Conservation (phyloP, 2,888 invertebrate species). For the Torymus auratus region DNA sequence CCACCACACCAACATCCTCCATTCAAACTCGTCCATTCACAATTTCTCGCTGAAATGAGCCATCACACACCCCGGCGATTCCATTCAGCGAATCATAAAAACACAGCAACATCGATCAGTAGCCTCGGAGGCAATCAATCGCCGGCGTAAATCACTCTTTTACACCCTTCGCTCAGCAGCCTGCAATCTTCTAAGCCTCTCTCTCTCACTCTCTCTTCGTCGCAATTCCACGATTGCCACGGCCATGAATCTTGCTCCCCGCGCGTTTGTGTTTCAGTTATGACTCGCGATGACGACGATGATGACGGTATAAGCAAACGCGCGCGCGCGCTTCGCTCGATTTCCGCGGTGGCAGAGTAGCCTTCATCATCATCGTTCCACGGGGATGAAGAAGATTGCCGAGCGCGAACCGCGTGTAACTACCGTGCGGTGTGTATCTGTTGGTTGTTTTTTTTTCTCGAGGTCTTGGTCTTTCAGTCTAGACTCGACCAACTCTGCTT, state of each 20-base stretch:
- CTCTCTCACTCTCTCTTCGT: background rate
- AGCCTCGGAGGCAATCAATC: no score
- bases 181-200: no score
- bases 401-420: background rate
- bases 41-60: no score
- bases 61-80: no score
- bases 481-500: no score
- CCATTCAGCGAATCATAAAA: no score
- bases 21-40: no score
- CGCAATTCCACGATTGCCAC: background rate
- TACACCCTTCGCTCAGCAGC: no score
- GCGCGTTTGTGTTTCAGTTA: constrained; percentile 1
- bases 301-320: constrained; percentile 4
- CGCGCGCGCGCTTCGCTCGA: constrained; percentile 17
- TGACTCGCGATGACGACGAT: background rate
- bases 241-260: background rate
- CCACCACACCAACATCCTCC: no score
- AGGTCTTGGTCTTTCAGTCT: no score
- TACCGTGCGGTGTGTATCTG: background rate
- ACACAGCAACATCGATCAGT: no score
- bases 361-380: constrained; percentile 11
- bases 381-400: background rate
- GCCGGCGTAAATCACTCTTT: no score
- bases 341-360: constrained; percentile 15
- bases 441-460: background rate